Base-by-base conservation (phyloP, 2,888 invertebrate genomes). In the Neuroscelio doddi region DNA sequence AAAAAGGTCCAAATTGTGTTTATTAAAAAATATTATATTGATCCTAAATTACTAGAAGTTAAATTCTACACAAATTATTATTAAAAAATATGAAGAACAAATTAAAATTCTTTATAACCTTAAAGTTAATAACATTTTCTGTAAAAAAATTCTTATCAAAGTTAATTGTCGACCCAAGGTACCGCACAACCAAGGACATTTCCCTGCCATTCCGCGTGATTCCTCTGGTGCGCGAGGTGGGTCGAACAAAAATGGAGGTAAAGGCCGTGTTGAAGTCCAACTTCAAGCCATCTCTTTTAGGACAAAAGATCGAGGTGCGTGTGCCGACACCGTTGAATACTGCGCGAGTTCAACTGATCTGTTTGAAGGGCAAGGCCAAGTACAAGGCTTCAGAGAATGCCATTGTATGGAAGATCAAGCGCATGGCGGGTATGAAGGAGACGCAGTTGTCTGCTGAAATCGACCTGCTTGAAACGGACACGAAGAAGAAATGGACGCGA, bases 351-450 rank as follows among this genome's bases (percentile, higher is more conserved):
- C 98, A 99, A 82, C 89, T 99, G 73, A 98, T 99, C 79, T 99
- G 99, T 80, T 89, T 99, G 82, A 99, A 99, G 85, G 99, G 98
- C 2, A 98, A 98, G 84, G 99, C 99, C 29, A 99, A 99, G 85
- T 99, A 99, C 85, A 99, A 99, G 87, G 96, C 99, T 0, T 98
- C 98, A 0, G 99, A 99, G 86, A 99, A 99, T 85, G 99, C 99
- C 46, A 99, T 99, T 76, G 92, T 93, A 24, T 93, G 93, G 93
- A 86, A 86, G 71, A 96, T 96, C 65, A 96, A 95, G 81, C 90
- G 95, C 30, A 95, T 96, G 94, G 44, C 44, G 7, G 95, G 95
- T 1, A 98, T 99, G 98, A 99, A 99, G 84, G 99, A 99, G 85
- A 98, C 98, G 0, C 99, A 99, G 84, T 88, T 99, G 30, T 99